Evolutionary conservation across 2,888 invertebrate genomes (phyloP).

Genomic region (Hoplodrina blanda): DNA sequence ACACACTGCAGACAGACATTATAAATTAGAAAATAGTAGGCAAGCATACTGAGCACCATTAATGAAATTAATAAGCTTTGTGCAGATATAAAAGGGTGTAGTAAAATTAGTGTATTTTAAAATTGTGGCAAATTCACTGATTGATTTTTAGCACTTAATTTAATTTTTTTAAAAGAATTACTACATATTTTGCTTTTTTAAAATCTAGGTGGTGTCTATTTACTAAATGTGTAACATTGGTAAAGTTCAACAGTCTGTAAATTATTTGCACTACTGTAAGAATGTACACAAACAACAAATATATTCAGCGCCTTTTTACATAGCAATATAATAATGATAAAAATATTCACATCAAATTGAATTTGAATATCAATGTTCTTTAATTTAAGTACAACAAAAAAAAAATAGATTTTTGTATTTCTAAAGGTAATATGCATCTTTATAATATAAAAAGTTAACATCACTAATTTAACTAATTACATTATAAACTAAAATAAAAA

Average conservation of each 20-base stretch:
- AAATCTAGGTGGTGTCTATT: conserved; percentile 39
- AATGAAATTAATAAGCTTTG: conserved; percentile 34
- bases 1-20: conserved; percentile 32
- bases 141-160: conserved; percentile 13
- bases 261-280: conserved; percentile 42
- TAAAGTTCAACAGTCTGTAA: conserved; percentile 35
- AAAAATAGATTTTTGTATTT: conserved; percentile 9
- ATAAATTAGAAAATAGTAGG: conserved; percentile 27
- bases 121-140: conserved; percentile 16
- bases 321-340: conserved; percentile 39
- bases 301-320: conserved; percentile 44
- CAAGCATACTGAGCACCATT: background rate
- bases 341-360: conserved; percentile 15
- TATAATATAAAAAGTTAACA: conserved; percentile 37
- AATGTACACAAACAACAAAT: conserved; percentile 39
- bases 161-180: background rate
- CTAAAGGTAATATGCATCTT: conserved; percentile 32
- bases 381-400: conserved; percentile 56
- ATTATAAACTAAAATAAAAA: conserved; percentile 44
- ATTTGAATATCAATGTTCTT: conserved; percentile 20
- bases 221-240: conserved; percentile 39
- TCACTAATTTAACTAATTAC: conserved; percentile 49
- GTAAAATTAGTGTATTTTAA: conserved; percentile 29
- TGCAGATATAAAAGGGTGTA: conserved; percentile 35
- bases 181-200: conserved; percentile 2